Base-by-base conservation (phyloP, 2,113 vertebrate genomes). In the Sula dactylatra region DNA sequence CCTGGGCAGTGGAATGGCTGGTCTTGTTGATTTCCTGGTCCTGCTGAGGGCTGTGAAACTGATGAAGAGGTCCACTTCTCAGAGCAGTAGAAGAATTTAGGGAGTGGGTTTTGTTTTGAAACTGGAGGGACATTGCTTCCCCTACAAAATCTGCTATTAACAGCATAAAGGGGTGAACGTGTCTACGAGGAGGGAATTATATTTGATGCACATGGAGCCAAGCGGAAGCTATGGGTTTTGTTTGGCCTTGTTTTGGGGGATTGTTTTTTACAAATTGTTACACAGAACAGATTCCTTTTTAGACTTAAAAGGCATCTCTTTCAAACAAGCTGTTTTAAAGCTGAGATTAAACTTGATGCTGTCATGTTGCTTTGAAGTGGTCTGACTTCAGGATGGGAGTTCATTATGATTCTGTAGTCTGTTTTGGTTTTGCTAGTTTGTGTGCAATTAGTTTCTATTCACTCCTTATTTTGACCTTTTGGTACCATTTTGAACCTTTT, bases 141-240 rank as follows among this genome's bases (percentile, higher is more conserved):
- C 13, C 31, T 82, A 44, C 15, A 31, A 12, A 79, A 21, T 58
- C 29, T 42, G 78, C 14, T 38, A 45, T 21, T 66, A 82, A 45
- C 47, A 74, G 29, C 32, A 10, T 25, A 7, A 52, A 42, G 29
- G 14, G 38, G 6, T 17, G 9, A 45, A 19, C 0, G 0, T 50
- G n/a, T 62, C 2, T 66, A 17, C 29, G 27, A 32, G 14, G 14
- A 7, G 4, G 49, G 4, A 58, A 4, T 71, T 45, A 13, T 4
- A 6, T 45, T 56, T 7, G 4, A 5, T 45, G 42, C 10, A 26
- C 3, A 0, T 31, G 44, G 40, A 87, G 59, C 34, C 27, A 49
- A n/a, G 29, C 8, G 73, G 42, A 59, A 84, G 34, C 58, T 22
- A 11, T 13, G 9, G 10, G 5, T 42, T 82, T 77, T 69, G 19